Conservation (phyloP, 2,888 invertebrate species). For the Anodontia alba region DNA sequence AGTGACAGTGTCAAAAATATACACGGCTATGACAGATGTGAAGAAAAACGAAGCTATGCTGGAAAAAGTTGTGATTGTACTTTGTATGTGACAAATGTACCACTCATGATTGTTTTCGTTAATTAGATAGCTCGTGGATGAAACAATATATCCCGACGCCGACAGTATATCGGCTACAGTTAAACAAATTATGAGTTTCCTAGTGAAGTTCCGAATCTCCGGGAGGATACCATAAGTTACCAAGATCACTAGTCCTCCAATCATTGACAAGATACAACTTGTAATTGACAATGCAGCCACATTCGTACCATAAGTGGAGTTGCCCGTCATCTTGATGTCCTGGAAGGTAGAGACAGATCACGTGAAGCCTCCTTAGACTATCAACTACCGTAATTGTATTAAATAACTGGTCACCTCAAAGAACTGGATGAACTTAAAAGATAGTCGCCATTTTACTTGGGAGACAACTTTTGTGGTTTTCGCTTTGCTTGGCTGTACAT, state of each 20-base stretch:
- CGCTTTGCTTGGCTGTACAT: no score
- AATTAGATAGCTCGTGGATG: neutral
- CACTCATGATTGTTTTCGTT: neutral
- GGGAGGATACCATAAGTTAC: slow-evolving; percentile 20
- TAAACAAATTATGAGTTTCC: slow-evolving; percentile 21
- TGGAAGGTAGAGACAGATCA: no score
- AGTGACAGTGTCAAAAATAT: slow-evolving; percentile 27
- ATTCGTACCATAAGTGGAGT: neutral
- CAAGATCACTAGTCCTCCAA: slow-evolving; percentile 19
- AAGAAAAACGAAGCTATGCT: slow-evolving; percentile 58
- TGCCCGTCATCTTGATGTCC: neutral
- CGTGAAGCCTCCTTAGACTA: no score
- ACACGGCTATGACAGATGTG: slow-evolving; percentile 48
- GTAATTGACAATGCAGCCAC: neutral
- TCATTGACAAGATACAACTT: slow-evolving; percentile 25
- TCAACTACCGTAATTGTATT: no score
- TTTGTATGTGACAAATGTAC: slow-evolving; percentile 48
- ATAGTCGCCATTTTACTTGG: no score
- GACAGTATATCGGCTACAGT: slow-evolving; percentile 32
- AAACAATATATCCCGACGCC: slow-evolving; percentile 17
- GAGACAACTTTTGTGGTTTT: no score
- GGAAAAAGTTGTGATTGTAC: slow-evolving; percentile 54
- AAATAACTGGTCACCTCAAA: no score
- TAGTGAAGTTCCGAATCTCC: slow-evolving; percentile 16
- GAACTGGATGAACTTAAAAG: no score